Conservation (phyloP, 1,140 invertebrate genomes). For the Calliopsis andreniformis region DNA sequence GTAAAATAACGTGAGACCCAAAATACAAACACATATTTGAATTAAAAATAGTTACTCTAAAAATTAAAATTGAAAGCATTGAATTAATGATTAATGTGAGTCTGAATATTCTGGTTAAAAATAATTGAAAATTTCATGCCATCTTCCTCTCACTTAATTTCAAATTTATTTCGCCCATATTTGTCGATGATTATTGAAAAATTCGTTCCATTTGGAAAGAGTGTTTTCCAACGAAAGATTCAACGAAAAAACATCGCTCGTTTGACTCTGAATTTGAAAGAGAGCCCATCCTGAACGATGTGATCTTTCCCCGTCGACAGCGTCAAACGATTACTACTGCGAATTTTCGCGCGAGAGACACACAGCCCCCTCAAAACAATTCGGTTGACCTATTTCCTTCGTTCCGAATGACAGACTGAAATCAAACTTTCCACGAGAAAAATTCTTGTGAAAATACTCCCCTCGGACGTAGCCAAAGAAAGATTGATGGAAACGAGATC, state of each 20-base stretch:
- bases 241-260: background rate
- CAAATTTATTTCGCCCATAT: too few relatives aligned
- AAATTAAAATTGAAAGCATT: too few relatives aligned
- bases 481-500: slow-evolving; percentile 21
- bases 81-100: too few relatives aligned
- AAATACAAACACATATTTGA: too few relatives aligned
- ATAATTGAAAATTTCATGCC: too few relatives aligned
- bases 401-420: slow-evolving; percentile 44
- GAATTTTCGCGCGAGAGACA: slow-evolving; percentile 47
- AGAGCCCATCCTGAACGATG: slow-evolving; percentile 8
- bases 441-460: slow-evolving; percentile 26
- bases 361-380: slow-evolving; percentile 48
- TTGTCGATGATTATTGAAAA: background rate
- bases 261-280: slow-evolving; percentile 20
- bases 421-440: slow-evolving; percentile 26
- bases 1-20: too few relatives aligned
- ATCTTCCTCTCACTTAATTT: too few relatives aligned
- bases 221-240: background rate
- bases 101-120: too few relatives aligned
- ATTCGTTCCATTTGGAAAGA: background rate
- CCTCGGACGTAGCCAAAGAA: background rate
- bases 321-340: slow-evolving; percentile 45
- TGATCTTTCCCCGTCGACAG: slow-evolving; percentile 10
- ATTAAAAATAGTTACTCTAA: too few relatives aligned
- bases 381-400: slow-evolving; percentile 49